Evolutionary conservation across 2,113 vertebrate genomes (phyloP).

Genomic region (Rhombomys opimus): DNA sequence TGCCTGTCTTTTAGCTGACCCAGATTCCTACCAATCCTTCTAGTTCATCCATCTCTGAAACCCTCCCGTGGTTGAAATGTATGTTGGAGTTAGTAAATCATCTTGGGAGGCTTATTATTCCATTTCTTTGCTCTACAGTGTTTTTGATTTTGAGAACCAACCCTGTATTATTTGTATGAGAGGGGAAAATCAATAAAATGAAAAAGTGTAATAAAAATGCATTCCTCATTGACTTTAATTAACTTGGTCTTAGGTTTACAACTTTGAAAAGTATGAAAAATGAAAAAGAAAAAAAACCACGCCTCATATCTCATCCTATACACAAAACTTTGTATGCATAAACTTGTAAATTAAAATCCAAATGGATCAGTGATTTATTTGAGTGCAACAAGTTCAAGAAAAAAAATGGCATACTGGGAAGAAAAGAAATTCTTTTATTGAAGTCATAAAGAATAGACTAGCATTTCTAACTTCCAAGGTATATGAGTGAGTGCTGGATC

Average conservation of each 20-base stretch:
- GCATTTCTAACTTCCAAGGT: neutral
- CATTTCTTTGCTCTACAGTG: constrained; percentile 60
- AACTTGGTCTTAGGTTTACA: constrained; percentile 69
- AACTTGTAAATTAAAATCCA: constrained; percentile 71
- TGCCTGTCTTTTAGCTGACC: constrained; percentile 57
- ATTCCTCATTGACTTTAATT: constrained; percentile 81
- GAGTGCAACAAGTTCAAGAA: constrained; percentile 12
- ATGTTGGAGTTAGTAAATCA: constrained; percentile 52
- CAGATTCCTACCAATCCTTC: constrained; percentile 46
- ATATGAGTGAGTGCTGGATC: neutral
- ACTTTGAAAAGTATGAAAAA: constrained; percentile 72
- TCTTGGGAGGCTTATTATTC: constrained; percentile 49
- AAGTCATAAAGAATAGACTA: neutral
- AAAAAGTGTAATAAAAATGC: constrained; percentile 78
- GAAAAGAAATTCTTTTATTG: constrained; percentile 45
- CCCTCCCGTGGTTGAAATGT: constrained; percentile 54
- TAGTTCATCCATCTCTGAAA: constrained; percentile 60
- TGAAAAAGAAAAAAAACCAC: constrained; percentile 24
- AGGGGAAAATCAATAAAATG: constrained; percentile 65
- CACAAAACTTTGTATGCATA: constrained; percentile 44
- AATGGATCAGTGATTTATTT: constrained; percentile 56
- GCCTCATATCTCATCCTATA: constrained; percentile 27
- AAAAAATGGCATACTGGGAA: constrained; percentile 8
- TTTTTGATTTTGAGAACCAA: constrained; percentile 66
- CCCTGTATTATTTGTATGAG: constrained; percentile 67